Evolutionary conservation across 2,888 invertebrate species (phyloP), one percentile per base, ranked within the genome.

Genomic region (Hyles lineata): DNA sequence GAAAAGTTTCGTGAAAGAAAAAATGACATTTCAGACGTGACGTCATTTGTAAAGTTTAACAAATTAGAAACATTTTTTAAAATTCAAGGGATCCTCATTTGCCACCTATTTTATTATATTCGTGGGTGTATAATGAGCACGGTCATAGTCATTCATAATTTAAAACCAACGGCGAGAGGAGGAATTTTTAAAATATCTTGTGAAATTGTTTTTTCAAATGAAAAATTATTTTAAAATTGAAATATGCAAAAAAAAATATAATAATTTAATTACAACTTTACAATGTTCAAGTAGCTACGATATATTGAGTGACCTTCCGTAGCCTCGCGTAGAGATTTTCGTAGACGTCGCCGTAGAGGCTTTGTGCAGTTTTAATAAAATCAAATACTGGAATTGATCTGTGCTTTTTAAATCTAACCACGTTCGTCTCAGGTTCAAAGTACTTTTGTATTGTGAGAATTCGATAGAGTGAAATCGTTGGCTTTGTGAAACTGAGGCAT

Each of bases 311-410:
- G 23, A 21, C 50, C 50, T 50, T 23, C 21, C 67, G 67, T 67
- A 67, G 67, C 43, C 7, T 23, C 17, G 11, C 7, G 67, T 67
- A 67, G 67, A 43, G 50, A 67, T 67, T 67, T 50, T 67, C 67
- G 23, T 67, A 62, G 62, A 62, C 8, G 29, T n/a, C 9, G n/a
- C n/a, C 60, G 60, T 60, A 60, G 60, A 60, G 17, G 15, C 60
- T 60, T 23, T 23, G 11, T 23, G 52, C 11, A 52, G 55, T 55
- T 17, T 55, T n/a, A 19, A 55, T 55, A 55, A 55, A n/a, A 23
- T 23, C 15, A 25, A 23, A 58, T 58, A 58, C 4, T 11, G 21
- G 5, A 25, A 23, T 60, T 4, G 25, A 60, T 60, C 60, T 25
- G 4, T 25, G 15, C 15, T 4, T 29, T 60, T 23, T 25, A 25